phyloP scores from a whole-genome alignment of 1,140 invertebrate genomes.

The Mizuhopecten yessoensis region DNA sequence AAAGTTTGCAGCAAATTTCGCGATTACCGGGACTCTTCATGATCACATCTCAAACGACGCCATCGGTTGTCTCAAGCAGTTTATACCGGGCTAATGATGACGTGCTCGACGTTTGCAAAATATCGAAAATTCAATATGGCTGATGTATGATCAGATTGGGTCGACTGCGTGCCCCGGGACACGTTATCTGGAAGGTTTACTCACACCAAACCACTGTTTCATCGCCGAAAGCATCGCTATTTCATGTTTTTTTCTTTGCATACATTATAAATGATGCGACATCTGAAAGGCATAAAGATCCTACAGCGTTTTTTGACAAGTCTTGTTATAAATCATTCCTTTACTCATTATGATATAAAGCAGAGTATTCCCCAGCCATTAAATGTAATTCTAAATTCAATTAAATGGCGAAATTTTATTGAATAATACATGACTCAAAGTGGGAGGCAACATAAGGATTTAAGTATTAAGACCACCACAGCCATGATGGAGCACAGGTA shows the following conservation, averaged over 20 bases:
- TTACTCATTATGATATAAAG: constrained; percentile 11
- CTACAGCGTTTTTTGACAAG: constrained; percentile 1
- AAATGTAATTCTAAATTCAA: constrained; percentile 22
- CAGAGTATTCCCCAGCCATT: constrained; percentile 19
- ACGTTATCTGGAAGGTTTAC: not conserved
- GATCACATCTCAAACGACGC: constrained; percentile 3
- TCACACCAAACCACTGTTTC: not conserved
- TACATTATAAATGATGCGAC: constrained; percentile 27
- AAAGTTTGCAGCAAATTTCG: constrained; percentile 12
- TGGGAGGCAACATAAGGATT: not conserved
- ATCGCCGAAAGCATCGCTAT: constrained; percentile 7
- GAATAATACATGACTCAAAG: constrained; percentile 6
- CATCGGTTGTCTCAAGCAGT: not conserved
- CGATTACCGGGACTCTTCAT: not conserved
- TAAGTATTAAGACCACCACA: not conserved
- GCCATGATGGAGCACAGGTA: not conserved
- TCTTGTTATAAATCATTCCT: constrained; percentile 22
- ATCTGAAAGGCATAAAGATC: constrained; percentile 13
- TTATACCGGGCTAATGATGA: not conserved
- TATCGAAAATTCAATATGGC: constrained; percentile 35
- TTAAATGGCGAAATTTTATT: constrained; percentile 6
- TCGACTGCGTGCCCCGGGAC: not conserved
- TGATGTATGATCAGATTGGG: not conserved
- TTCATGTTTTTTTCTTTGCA: not conserved
- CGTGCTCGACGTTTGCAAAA: constrained; percentile 31